Conservation (phyloP, 2,113 vertebrate genomes). For the Tragelaphus imberbis region DNA sequence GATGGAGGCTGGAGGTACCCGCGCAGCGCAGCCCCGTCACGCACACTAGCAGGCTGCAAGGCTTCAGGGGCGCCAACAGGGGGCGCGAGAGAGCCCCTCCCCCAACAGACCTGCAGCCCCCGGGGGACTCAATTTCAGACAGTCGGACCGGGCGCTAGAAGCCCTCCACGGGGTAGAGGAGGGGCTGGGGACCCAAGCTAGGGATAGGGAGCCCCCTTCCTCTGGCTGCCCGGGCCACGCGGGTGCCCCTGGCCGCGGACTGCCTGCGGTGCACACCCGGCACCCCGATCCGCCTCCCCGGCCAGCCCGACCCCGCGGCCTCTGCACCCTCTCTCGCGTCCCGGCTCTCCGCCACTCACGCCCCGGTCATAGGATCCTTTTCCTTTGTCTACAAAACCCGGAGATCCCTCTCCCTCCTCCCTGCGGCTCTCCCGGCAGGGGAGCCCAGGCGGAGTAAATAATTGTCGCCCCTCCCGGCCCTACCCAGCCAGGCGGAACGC, state of each 20-base stretch:
- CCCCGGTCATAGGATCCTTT: constrained; percentile 70
- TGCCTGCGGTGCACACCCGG: background rate
- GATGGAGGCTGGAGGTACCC: background rate
- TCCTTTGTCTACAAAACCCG: constrained; percentile 75
- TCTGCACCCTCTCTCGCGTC: fast-evolving
- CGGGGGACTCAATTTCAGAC: fast-evolving
- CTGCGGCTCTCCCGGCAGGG: constrained; percentile 75
- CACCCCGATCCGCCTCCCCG: fast-evolving
- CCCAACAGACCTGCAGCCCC: background rate
- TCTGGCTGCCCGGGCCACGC: too few species aligned
- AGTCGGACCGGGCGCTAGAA: too few species aligned
- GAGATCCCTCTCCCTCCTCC: constrained; percentile 68
- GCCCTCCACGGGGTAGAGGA: background rate
- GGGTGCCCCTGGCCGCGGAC: too few species aligned
- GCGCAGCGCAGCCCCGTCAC: background rate
- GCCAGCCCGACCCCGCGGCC: fast-evolving
- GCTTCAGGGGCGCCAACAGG: background rate
- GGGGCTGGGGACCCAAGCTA: background rate
- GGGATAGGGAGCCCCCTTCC: background rate
- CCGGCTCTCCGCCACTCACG: background rate
- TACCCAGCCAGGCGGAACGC: constrained; percentile 67
- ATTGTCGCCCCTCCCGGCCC: constrained; percentile 74
- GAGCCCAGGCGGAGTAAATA: constrained; percentile 76
- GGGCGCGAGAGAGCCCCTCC: background rate
- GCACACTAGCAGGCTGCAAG: background rate